These are phyloP conservation scores for Drosophila algonquin DNA, from an alignment of 2,888 invertebrate genomes.

Conservation along the genomic window DNA sequence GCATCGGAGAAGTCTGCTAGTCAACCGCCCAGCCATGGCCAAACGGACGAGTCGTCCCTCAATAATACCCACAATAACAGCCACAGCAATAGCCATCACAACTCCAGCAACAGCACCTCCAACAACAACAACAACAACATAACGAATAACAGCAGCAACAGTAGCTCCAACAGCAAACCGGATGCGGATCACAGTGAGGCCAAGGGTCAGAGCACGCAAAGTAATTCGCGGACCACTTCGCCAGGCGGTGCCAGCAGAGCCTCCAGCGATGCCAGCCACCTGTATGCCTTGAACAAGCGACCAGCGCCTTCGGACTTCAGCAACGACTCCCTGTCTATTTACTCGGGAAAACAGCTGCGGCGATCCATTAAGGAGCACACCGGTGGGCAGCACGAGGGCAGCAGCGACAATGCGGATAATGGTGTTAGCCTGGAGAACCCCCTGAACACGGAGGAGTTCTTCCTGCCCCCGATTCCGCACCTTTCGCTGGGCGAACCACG, in stretches of 20 bases:
- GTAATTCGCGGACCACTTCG: conserved; percentile 67
- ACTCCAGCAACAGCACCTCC: conserved; percentile 28
- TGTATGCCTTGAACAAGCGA: conserved; percentile 66
- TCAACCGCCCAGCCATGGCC: conserved; percentile 51
- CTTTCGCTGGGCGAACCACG: conserved; percentile 83
- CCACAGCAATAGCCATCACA: conserved; percentile 46
- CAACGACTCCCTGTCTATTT: conserved; percentile 82
- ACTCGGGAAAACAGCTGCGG: conserved; percentile 81
- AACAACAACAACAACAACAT: conserved; percentile 43
- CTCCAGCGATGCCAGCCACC: conserved; percentile 45
- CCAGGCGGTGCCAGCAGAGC: conserved; percentile 51
- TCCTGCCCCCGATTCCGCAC: conserved; percentile 82
- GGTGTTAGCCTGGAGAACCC: conserved; percentile 79
- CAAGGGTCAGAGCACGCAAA: conserved; percentile 47
- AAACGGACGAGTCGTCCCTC: conserved; percentile 53
- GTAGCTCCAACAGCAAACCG: conserved; percentile 39
- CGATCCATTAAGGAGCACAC: conserved; percentile 74
- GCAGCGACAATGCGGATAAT: conserved; percentile 73
- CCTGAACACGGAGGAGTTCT: conserved; percentile 82
- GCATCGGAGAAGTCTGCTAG: conserved; percentile 78
- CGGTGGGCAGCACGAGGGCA: conserved; percentile 50
- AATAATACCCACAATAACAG: conserved; percentile 42
- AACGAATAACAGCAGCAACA: conserved; percentile 20
- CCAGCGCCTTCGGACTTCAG: conserved; percentile 77
- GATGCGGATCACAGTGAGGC: conserved; percentile 54